These are phyloP conservation scores for Xenopus laevis DNA, from an alignment of 2,113 vertebrate species.

Conservation along the genomic window DNA sequence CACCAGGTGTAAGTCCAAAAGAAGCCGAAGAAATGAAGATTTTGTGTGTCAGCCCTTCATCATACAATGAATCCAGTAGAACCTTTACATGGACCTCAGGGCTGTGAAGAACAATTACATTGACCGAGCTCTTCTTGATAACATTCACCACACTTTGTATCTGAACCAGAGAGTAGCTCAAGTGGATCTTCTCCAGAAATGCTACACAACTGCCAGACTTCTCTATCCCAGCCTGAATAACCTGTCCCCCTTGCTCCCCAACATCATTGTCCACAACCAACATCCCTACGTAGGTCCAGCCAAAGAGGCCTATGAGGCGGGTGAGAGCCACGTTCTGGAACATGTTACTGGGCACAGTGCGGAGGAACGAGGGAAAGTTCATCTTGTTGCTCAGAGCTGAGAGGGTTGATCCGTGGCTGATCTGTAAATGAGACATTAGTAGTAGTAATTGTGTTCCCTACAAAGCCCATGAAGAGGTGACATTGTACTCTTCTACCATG, in stretches of 20 bases:
- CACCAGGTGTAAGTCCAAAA: conserved; percentile 21
- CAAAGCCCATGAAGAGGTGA: too few relatives aligned
- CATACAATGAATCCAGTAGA: conserved; percentile 16
- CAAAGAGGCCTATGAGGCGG: conserved; percentile 15
- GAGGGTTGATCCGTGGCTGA: conserved; percentile 77
- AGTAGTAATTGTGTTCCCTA: too few relatives aligned
- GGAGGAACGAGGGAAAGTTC: conserved; percentile 66
- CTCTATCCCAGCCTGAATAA: conserved; percentile 15
- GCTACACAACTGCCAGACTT: conserved; percentile 22
- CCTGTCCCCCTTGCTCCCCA: conserved; percentile 18
- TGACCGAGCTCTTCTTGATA: conserved; percentile 3
- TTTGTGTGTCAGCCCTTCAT: conserved; percentile 8
- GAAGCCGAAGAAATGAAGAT: conserved; percentile 24
- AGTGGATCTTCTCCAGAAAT: conserved; percentile 29
- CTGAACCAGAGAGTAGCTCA: conserved; percentile 10
- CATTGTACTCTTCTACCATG: too few relatives aligned
- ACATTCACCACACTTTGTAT: conserved; percentile 24
- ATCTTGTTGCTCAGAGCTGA: conserved; percentile 70
- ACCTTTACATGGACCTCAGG: conserved; percentile 13
- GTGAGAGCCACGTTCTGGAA: conserved; percentile 25
- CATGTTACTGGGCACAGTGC: conserved; percentile 5
- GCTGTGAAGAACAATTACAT: conserved; percentile 30
- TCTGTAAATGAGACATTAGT: conserved; percentile 54
- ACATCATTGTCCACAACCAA: conserved; percentile 34
- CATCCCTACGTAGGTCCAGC: conserved; percentile 37